phyloP scores from a whole-genome alignment of 2,888 invertebrate species.

The Orthosia cruda region DNA sequence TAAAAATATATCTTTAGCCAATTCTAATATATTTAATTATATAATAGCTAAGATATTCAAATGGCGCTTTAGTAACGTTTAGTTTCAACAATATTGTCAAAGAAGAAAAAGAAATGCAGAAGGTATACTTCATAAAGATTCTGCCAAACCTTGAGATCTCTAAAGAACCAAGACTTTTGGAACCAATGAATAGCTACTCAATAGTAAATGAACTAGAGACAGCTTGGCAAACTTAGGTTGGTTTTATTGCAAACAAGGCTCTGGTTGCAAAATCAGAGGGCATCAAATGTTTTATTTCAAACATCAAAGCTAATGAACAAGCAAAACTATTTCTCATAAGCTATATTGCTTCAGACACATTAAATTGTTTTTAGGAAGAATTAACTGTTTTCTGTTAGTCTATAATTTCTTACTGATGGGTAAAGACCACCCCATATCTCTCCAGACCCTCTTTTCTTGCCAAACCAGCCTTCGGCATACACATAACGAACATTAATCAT shows the following conservation, averaged over 20 bases:
- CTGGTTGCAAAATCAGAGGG: not conserved
- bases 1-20: constrained; percentile 32
- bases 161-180: too few relatives aligned
- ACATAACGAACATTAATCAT: not conserved
- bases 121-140: constrained; percentile 10
- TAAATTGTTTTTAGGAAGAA: not conserved
- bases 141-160: not conserved
- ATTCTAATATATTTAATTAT: too few relatives aligned
- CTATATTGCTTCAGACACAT: too few relatives aligned
- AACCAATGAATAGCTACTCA: too few relatives aligned
- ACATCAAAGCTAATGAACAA: not conserved
- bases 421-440: too few relatives aligned
- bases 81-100: constrained; percentile 53
- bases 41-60: constrained; percentile 67
- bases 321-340: not conserved
- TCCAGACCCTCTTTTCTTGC: too few relatives aligned
- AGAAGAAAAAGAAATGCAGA: not conserved
- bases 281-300: not conserved
- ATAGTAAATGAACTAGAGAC: too few relatives aligned
- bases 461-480: not conserved
- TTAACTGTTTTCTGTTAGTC: not conserved
- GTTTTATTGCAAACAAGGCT: too few relatives aligned
- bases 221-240: too few relatives aligned
- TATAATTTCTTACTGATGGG: not conserved
- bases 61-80: constrained; percentile 66